Evolutionary conservation across 2,113 vertebrate species (phyloP).

Genomic region (Neotoma lepida): DNA sequence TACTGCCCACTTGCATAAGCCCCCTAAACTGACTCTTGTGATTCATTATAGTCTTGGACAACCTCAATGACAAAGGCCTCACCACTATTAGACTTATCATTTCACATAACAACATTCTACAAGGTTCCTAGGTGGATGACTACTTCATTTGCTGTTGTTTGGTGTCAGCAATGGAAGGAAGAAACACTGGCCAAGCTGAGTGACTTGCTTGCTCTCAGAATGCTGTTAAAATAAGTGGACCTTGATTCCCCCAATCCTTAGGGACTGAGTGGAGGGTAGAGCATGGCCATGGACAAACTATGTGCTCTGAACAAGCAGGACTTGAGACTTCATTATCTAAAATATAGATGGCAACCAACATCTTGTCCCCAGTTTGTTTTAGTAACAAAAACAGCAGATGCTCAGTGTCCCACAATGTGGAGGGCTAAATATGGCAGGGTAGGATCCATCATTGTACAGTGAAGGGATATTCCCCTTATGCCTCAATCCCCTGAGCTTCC

Average conservation of each 20-base stretch:
- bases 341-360: neutral
- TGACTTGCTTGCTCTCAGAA: neutral
- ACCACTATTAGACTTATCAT: too few species aligned
- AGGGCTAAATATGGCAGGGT: neutral
- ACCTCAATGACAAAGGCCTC: neutral
- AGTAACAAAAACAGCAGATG: neutral
- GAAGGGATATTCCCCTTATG: neutral
- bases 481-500: neutral
- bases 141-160: neutral
- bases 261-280: neutral
- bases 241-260: neutral
- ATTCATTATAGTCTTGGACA: neutral
- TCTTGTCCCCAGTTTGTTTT: neutral
- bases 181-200: neutral
- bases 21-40: neutral
- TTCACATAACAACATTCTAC: neutral
- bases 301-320: neutral
- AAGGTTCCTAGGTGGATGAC: neutral
- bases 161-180: neutral
- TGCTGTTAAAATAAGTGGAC: neutral
- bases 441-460: neutral
- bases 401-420: neutral
- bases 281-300: neutral
- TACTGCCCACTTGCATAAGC: neutral
- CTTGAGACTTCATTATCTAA: neutral